Evolutionary conservation across 92 coral and sea anemone genomes (phyloP).

Genomic region (Desmophyllum pertusum): DNA sequence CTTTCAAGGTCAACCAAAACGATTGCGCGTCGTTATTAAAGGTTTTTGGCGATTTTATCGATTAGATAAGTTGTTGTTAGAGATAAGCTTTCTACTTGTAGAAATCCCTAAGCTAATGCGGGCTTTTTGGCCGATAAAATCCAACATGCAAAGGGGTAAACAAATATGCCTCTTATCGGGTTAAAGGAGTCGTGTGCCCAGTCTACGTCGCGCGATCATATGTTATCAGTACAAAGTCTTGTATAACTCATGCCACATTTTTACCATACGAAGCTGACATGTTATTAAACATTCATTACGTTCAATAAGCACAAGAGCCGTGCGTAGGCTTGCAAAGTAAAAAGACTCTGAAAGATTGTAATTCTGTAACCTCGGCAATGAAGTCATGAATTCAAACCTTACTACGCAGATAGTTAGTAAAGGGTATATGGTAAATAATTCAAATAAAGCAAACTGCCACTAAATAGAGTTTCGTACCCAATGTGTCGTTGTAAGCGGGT

Average conservation of each 20-base stretch:
- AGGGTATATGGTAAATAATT: background rate
- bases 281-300: slow-evolving; percentile 42
- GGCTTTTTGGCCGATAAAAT: background rate
- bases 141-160: background rate
- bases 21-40: background rate
- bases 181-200: background rate
- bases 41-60: background rate
- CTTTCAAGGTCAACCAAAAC: background rate
- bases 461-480: slow-evolving; percentile 46
- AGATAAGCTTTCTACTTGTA: slow-evolving; percentile 10
- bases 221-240: background rate
- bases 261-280: slow-evolving; percentile 23
- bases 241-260: background rate
- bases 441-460: background rate
- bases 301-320: background rate
- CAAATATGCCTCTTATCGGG: background rate
- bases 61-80: background rate
- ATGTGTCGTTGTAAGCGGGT: slow-evolving; percentile 17
- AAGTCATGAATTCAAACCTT: background rate
- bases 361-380: background rate
- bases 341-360: background rate
- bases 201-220: background rate
- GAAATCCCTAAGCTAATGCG: background rate
- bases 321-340: background rate
- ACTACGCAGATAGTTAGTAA: background rate